Conservation (phyloP, 2,888 invertebrate genomes). For the Osmoderma eremita region DNA sequence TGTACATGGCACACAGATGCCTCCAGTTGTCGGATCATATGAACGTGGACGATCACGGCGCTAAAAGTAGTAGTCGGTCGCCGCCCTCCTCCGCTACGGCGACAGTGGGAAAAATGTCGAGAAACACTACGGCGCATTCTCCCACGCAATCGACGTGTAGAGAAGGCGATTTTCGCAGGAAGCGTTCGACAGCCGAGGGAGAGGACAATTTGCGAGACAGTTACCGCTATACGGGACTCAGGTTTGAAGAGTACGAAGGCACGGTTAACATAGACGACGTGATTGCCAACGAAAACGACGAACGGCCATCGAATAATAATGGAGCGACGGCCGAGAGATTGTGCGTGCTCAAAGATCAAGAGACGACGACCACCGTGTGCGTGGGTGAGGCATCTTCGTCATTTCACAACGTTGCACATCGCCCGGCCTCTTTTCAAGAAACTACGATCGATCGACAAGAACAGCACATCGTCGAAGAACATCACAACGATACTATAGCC, state of each 20-base stretch:
- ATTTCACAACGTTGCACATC: too few species aligned
- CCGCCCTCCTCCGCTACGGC: neutral
- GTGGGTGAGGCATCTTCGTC: too few species aligned
- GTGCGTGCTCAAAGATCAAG: slow-evolving; percentile 10
- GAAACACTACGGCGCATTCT: neutral
- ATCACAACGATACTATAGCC: too few species aligned
- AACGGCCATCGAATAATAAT: neutral
- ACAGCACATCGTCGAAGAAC: neutral
- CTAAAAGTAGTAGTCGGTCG: neutral
- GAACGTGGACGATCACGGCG: slow-evolving; percentile 8
- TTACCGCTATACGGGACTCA: slow-evolving; percentile 9
- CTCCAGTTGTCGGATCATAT: slow-evolving; percentile 20
- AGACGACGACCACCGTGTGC: neutral
- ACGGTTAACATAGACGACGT: slow-evolving; percentile 34
- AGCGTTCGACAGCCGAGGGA: neutral
- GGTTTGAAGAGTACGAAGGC: slow-evolving; percentile 31
- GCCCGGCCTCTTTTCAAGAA: too few species aligned
- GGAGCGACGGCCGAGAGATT: neutral
- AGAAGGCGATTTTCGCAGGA: slow-evolving; percentile 23
- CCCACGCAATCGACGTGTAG: neutral
- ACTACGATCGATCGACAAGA: too few species aligned
- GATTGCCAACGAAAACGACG: slow-evolving; percentile 13
- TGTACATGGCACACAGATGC: slow-evolving; percentile 35
- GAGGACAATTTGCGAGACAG: slow-evolving; percentile 14
- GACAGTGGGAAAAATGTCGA: neutral